Conservation (phyloP, 30 jellyfish, hydroid and myxozoan species). For the Nemopilema nomurai region DNA sequence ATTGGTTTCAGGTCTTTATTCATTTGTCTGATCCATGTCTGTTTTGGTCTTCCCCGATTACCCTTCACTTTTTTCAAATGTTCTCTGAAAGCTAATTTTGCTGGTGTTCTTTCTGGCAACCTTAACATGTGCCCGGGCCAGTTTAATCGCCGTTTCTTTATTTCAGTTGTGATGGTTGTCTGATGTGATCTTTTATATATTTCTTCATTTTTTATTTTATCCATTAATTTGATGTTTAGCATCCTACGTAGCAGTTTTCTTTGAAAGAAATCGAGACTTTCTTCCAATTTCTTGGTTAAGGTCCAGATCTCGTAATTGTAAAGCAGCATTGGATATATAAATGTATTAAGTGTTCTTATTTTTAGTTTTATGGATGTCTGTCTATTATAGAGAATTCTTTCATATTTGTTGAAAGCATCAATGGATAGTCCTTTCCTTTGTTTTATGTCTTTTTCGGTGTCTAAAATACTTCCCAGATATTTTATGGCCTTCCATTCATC, state of each 20-base stretch:
- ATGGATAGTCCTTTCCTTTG: neutral
- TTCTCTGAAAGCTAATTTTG: constrained; percentile 1
- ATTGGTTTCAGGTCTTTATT: neutral
- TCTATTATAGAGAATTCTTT: neutral
- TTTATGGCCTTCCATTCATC: neutral
- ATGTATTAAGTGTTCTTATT: neutral
- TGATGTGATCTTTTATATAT: constrained; percentile 10
- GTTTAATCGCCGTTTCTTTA: constrained; percentile 13
- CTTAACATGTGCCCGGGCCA: constrained; percentile 14
- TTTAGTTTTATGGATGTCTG: neutral
- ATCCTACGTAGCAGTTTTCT: constrained; percentile 8
- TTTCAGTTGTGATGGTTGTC: neutral
- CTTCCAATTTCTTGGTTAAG: constrained; percentile 19
- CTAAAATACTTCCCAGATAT: constrained; percentile 3
- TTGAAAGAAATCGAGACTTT: constrained; percentile 27
- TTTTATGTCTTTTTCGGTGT: neutral
- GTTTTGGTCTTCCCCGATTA: constrained; percentile 3
- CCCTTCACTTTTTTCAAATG: neutral
- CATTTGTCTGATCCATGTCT: neutral
- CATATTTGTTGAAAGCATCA: constrained; percentile 5
- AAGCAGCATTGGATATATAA: constrained; percentile 15
- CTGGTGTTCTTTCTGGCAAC: constrained; percentile 32
- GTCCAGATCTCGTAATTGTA: constrained; percentile 37
- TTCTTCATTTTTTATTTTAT: constrained; percentile 15
- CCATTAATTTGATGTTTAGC: constrained; percentile 20